phyloP scores from a whole-genome alignment of 2,888 invertebrate genomes.

The Dendrolimus houi region DNA sequence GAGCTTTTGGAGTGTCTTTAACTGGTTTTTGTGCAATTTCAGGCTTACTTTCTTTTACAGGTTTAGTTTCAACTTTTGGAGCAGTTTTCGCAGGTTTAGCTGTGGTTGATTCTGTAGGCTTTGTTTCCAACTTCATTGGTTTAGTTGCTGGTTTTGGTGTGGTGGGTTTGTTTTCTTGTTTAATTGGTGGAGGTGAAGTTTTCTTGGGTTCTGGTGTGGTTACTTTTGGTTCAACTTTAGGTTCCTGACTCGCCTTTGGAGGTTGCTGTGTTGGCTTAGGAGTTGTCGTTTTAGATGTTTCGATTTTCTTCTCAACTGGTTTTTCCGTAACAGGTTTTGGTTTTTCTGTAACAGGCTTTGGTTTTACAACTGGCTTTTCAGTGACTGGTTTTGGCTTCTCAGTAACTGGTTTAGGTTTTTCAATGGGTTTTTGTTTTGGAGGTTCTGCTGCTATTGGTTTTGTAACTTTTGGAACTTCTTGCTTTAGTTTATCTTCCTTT shows the following conservation, averaged over 20 bases:
- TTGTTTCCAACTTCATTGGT: constrained; percentile 8
- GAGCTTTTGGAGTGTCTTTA: constrained; percentile 6
- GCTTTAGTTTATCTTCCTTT: constrained; percentile 5
- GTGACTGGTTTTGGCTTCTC: constrained; percentile 5
- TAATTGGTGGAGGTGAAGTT: constrained; percentile 3
- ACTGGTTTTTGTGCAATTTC: constrained; percentile 9
- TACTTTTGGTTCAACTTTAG: too few species aligned
- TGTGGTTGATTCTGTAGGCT: constrained; percentile 12
- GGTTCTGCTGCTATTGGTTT: constrained; percentile 5
- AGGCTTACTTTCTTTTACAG: constrained; percentile 12
- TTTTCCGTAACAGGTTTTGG: background rate
- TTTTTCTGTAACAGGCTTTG: constrained; percentile 1
- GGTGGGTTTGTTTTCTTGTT: constrained; percentile 7
- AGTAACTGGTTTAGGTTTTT: constrained; percentile 2
- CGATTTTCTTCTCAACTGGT: background rate
- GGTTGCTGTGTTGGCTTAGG: background rate
- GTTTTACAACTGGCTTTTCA: background rate
- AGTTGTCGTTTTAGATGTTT: background rate
- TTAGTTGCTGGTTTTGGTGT: constrained; percentile 4
- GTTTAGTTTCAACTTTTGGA: constrained; percentile 10
- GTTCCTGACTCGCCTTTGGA: background rate
- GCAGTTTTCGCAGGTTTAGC: constrained; percentile 8
- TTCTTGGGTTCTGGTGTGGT: constrained; percentile 3
- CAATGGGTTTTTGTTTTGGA: constrained; percentile 2
- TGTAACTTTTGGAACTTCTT: constrained; percentile 16